Evolutionary conservation across 2,797 vertebrate species (phyloP), one percentile per base, ranked within the genome.

Genomic region (Semotilus atromaculatus): DNA sequence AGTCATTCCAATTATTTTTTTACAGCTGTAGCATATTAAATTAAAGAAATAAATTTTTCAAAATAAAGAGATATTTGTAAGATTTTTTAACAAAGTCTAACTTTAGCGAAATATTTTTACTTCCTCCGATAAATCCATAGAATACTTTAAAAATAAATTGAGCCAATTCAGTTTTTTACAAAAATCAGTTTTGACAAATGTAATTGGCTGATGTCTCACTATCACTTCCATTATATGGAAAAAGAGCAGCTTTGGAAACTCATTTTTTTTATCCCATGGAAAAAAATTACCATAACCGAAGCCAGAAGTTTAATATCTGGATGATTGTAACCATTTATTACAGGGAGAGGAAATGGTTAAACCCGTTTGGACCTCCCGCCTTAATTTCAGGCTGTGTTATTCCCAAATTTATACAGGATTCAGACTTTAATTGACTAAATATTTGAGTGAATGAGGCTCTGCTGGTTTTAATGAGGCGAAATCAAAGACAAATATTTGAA

Each of bases 401-500:
- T 18, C 55, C 18, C 36, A 48, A 26, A 78, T 51, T 34, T n/a
- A 72, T 43, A 48, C 72, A 51, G 48, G 45, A 71, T 48, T 64
- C 43, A 26, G 76, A n/a, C 53, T 72, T 80, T 79, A 85, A 79
- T 79, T 71, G 76, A 45, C 29, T 71, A 71, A 84, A 79, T 79
- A 84, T 79, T 84, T 71, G 66, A n/a, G 7, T 84, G 48, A 78
- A 78, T 58, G 74, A 79, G 82, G 51, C 48, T 80, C 36, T 40
- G 40, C 26, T 73, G 68, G 48, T 66, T 45, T 45, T 45, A 53
- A 76, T 21, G 72, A 53, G 82, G 67, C n/a, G 13, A 45, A 84
- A 67, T 77, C 48, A 80, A 84, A 84, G 40, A 55, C 45, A 67
- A 68, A 68, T 55, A 74, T 68, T 76, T 75, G 38, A 85, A 31